phyloP scores from a whole-genome alignment of 2,888 invertebrate species.

The Polia nebulosa region DNA sequence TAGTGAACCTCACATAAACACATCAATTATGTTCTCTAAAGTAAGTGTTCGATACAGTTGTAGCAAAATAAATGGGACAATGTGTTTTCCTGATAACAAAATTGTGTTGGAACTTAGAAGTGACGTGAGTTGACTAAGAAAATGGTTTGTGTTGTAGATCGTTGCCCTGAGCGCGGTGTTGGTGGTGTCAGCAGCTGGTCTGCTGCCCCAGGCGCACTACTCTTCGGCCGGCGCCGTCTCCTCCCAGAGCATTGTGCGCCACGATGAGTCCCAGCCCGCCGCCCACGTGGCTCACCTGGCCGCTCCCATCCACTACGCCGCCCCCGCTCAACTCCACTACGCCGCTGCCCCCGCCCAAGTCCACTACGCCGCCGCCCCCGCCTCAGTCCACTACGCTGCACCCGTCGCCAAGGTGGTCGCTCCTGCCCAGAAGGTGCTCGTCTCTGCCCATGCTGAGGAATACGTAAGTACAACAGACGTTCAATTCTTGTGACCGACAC shows the following conservation, averaged over 20 bases:
- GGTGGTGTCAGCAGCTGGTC: constrained; percentile 83
- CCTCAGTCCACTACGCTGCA: constrained; percentile 73
- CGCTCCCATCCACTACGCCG: constrained; percentile 66
- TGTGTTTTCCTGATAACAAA: background rate
- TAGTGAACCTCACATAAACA: constrained; percentile 71
- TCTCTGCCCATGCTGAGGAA: constrained; percentile 76
- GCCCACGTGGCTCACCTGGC: constrained; percentile 67
- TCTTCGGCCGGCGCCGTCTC: constrained; percentile 83
- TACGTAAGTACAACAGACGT: constrained; percentile 73
- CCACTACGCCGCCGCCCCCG: constrained; percentile 62
- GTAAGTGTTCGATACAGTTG: constrained; percentile 73
- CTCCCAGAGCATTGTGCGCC: constrained; percentile 80
- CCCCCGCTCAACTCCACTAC: constrained; percentile 67
- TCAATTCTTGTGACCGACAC: background rate
- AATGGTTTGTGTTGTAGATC: constrained; percentile 73
- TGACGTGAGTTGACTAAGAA: constrained; percentile 1
- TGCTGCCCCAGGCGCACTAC: constrained; percentile 83
- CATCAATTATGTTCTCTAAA: constrained; percentile 84
- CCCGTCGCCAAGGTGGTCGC: constrained; percentile 73
- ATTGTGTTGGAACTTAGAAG: background rate
- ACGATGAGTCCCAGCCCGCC: constrained; percentile 75
- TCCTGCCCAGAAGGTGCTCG: constrained; percentile 69
- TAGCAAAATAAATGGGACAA: constrained; percentile 6
- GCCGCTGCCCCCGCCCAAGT: constrained; percentile 70
- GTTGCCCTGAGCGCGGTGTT: constrained; percentile 81